Percentiles rank a stretch among this genome's conserved stretches.
phyloP scores from a whole-genome alignment of 2,113 vertebrate species.

The Hemichromis elongatus region DNA sequence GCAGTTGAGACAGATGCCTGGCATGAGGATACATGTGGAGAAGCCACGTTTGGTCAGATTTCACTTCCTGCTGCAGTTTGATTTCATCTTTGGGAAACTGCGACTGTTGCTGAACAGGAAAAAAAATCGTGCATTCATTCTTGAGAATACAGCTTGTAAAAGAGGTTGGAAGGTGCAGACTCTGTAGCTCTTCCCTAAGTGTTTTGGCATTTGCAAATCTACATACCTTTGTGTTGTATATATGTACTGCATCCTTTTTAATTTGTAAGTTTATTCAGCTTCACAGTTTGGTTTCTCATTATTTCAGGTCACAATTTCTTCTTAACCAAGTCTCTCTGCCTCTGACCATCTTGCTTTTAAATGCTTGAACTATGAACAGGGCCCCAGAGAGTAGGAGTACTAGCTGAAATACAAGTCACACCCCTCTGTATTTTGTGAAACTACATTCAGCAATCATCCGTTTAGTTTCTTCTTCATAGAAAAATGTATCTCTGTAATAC shows the following conservation, averaged over 20 bases:
- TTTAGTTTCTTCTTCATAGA: neutral
- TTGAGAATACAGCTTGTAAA: neutral
- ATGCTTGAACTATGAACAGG: neutral
- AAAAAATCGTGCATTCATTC: accelerated
- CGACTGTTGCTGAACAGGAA: neutral
- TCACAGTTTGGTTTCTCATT: neutral
- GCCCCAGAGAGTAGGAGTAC: neutral
- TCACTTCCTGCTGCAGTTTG: neutral
- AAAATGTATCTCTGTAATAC: neutral
- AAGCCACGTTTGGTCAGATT: neutral
- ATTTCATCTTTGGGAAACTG: neutral
- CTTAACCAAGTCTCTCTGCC: neutral
- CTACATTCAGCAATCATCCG: neutral
- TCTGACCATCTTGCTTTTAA: neutral
- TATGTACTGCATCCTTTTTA: neutral
- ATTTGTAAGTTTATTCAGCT: neutral
- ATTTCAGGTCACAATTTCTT: neutral
- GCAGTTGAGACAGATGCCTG: neutral
- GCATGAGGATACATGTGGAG: neutral
- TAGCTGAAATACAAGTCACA: neutral
- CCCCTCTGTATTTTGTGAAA: neutral
- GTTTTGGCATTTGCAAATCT: neutral
- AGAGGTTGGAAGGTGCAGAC: neutral
- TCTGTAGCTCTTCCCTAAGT: neutral
- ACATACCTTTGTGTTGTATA: neutral